Conservation (phyloP, 2,113 vertebrate genomes). For the Oncorhynchus masou region DNA sequence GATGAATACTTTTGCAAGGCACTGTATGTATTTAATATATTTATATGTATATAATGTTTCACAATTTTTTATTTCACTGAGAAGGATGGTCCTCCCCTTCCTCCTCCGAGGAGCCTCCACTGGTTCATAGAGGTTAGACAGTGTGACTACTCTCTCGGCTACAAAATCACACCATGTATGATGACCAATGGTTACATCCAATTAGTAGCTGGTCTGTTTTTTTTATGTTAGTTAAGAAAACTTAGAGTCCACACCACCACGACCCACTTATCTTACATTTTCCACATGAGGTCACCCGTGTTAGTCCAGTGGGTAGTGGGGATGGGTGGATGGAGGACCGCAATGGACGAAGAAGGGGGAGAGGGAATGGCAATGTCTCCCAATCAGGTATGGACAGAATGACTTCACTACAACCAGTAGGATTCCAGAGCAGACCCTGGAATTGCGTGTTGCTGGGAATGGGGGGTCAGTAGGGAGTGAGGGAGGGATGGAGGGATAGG, state of each 20-base stretch:
- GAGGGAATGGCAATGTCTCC: slow-evolving; percentile 56
- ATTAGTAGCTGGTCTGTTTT: slow-evolving; percentile 64
- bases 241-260: slow-evolving; percentile 14
- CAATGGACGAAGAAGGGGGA: slow-evolving; percentile 13
- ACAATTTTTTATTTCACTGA: no score
- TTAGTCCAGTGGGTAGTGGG: neutral
- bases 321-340: slow-evolving; percentile 42
- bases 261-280: slow-evolving; percentile 48
- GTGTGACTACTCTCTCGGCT: slow-evolving; percentile 32
- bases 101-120: no score
- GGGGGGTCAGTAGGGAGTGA: slow-evolving; percentile 17
- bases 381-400: slow-evolving; percentile 66
- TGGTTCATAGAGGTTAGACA: slow-evolving; percentile 7
- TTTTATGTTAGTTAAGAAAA: slow-evolving; percentile 62
- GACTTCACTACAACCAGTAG: slow-evolving; percentile 64
- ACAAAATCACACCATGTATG: slow-evolving; percentile 34
- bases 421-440: slow-evolving; percentile 49
- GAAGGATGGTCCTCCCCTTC: no score
- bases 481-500: neutral
- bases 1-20: no score
- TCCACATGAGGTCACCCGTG: slow-evolving; percentile 50
- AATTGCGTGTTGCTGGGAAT: slow-evolving; percentile 46
- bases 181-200: slow-evolving; percentile 64
- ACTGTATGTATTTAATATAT: no score
- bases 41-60: no score